Percentiles rank a stretch among this genome's conserved stretches.
These are phyloP conservation scores for Eupithecia pulchellata DNA, from an alignment of 2,888 invertebrate species.

Conservation along the genomic window DNA sequence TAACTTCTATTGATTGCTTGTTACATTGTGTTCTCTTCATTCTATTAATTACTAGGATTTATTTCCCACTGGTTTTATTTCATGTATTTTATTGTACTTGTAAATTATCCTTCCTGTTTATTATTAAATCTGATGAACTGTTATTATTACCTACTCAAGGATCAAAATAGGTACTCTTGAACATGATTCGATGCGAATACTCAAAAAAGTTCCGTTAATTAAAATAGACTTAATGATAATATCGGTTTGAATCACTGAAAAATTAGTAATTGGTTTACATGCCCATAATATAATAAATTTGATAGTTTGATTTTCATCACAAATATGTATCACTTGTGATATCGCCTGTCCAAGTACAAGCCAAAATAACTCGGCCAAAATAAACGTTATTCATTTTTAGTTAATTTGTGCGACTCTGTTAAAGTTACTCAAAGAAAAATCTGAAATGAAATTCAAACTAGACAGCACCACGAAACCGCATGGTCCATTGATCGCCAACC, in stretches of 20 bases:
- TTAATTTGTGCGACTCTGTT: background rate
- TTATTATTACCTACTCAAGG: too few species aligned
- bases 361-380: too few species aligned
- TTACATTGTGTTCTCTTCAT: background rate
- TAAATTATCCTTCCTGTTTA: background rate
- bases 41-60: background rate
- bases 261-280: too few species aligned
- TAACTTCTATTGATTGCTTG: constrained; percentile 12
- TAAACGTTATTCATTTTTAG: background rate
- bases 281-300: too few species aligned
- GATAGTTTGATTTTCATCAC: background rate
- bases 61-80: background rate
- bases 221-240: too few species aligned
- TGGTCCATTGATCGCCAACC: constrained; percentile 25
- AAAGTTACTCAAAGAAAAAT: background rate
- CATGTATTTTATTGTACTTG: background rate
- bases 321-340: too few species aligned
- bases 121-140: background rate
- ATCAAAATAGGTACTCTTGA: too few species aligned
- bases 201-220: too few species aligned
- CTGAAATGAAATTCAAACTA: background rate
- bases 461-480: constrained; percentile 14
- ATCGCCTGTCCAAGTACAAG: too few species aligned
- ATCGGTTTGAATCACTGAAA: background rate
- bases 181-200: too few species aligned